Base-by-base conservation (phyloP, 2,888 invertebrate genomes). In the Agrotis ipsilon region DNA sequence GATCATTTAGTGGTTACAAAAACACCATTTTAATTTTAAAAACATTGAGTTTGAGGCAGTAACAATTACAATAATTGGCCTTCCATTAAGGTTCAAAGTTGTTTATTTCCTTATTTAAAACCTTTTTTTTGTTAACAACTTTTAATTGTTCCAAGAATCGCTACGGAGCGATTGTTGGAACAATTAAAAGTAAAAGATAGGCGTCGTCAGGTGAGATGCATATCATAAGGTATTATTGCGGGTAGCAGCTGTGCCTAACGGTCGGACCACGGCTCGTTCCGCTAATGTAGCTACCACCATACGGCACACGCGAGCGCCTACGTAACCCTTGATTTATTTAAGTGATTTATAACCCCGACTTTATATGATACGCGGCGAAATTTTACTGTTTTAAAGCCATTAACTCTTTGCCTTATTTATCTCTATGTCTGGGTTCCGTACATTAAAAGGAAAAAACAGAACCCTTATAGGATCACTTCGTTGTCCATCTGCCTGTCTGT, bases 181-280 rank as follows among this genome's bases (percentile, higher is more conserved):
- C 60, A 61, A 75, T 81, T 77, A 80, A 72, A 84, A 72, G 51
- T 65, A 60, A 55, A 39, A 49, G 60, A 61, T 80, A 57, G 49
- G 55, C 60, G 68, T 68, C 69, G 59, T 72, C 79, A 83, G 82
- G 81, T 84, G 76, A 81, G 80, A 79, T 83, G 83, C 85, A 83
- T 85, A 83, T 80, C 82, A 85, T 88, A 65, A 63, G 74, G 72
- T 81, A 85, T 85, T 83, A 84, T 84, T 82, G 72, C 81, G 77
- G 77, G 82, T 60, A 84, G 79, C 89, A 88, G 88, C 85, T 90
- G 90, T 27, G 68, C 43, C 67, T 86, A 88, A 90, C 84, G 84
- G 85, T 66, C 76, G 69, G 78, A 78, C 80, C 73, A 71, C 72
- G 77, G 83, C 78, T 83, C 87, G 84, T 85, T 85, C 74, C 78